phyloP scores from a whole-genome alignment of 53 echinoderm and acorn worm genomes.

The Echinometra lucunter region DNA sequence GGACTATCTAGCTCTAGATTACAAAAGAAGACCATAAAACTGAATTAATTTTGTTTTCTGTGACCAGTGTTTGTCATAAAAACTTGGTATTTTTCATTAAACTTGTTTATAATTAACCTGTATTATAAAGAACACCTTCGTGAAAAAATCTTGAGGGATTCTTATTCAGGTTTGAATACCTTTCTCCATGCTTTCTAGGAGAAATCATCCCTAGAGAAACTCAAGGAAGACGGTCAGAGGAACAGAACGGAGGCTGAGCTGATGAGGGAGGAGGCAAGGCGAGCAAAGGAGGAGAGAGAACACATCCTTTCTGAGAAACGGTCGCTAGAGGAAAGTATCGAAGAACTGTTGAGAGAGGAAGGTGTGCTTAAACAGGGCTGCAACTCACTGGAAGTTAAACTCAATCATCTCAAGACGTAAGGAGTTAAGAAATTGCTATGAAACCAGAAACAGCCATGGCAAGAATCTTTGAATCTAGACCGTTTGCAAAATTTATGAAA shows the following conservation, averaged over 20 bases:
- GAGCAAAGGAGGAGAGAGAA: conserved; percentile 82
- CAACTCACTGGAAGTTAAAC: conserved; percentile 78
- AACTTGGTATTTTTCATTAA: too few species aligned
- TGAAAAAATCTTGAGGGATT: too few species aligned
- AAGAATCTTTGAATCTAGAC: not conserved
- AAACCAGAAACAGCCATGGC: too few species aligned
- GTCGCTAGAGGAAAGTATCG: conserved; percentile 75
- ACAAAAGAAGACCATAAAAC: too few species aligned
- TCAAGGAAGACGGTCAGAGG: conserved; percentile 79
- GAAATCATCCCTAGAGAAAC: conserved; percentile 83
- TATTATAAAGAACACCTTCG: too few species aligned
- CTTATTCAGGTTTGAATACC: too few species aligned
- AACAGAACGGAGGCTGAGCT: conserved; percentile 76
- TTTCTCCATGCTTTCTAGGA: conserved; percentile 67
- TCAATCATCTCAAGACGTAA: conserved; percentile 79
- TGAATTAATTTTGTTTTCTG: too few species aligned
- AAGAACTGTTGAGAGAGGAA: conserved; percentile 77
- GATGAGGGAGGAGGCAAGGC: conserved; percentile 75
- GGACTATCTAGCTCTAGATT: too few species aligned
- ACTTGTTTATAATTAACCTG: too few species aligned
- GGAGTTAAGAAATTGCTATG: not conserved
- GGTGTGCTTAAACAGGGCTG: conserved; percentile 79
- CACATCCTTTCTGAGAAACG: conserved; percentile 84
- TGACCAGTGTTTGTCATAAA: too few species aligned
- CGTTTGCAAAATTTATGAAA: too few species aligned